A percentile compares a stretch with the other conserved stretches of the same genome.
Conservation (phyloP, 2,113 vertebrate genomes). For the Etheostoma cragini region DNA sequence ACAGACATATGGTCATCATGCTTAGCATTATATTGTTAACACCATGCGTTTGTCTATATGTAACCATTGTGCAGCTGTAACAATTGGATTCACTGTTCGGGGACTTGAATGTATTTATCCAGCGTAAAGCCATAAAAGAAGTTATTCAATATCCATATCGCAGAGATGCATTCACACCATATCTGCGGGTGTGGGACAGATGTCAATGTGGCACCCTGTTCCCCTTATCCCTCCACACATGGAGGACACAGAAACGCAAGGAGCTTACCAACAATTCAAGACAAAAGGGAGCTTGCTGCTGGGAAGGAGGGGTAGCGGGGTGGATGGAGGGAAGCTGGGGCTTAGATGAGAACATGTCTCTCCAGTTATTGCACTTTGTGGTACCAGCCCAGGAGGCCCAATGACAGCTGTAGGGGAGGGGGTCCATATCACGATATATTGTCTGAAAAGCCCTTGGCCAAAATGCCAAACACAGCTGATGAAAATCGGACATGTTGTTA, state of each 20-base stretch:
- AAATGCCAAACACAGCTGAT: slow-evolving; percentile 56
- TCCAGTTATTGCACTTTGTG: slow-evolving; percentile 66
- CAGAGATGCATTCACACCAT: slow-evolving; percentile 57
- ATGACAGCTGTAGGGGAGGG: slow-evolving; percentile 41
- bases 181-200: slow-evolving; percentile 68
- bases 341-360: slow-evolving; percentile 59
- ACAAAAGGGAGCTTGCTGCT: slow-evolving; percentile 63
- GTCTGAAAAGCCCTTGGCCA: slow-evolving; percentile 34
- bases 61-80: slow-evolving; percentile 33
- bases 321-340: slow-evolving; percentile 6
- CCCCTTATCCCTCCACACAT: slow-evolving; percentile 51
- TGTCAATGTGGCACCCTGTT: slow-evolving; percentile 56
- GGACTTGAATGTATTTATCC: slow-evolving; percentile 36
- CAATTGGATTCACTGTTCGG: slow-evolving; percentile 31
- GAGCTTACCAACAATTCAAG: slow-evolving; percentile 72
- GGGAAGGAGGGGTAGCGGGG: slow-evolving; percentile 7
- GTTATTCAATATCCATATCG: slow-evolving; percentile 69
- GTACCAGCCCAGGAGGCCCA: slow-evolving; percentile 50
- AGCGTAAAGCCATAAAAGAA: slow-evolving; percentile 32
- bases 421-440: slow-evolving; percentile 33
- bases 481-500: slow-evolving; percentile 55
- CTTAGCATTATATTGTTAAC: background rate
- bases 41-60: background rate
- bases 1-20: background rate
- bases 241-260: slow-evolving; percentile 54